Evolutionary conservation across 2,888 invertebrate species (phyloP), one percentile per base, ranked within the genome.

Genomic region (Tinea pellionella): DNA sequence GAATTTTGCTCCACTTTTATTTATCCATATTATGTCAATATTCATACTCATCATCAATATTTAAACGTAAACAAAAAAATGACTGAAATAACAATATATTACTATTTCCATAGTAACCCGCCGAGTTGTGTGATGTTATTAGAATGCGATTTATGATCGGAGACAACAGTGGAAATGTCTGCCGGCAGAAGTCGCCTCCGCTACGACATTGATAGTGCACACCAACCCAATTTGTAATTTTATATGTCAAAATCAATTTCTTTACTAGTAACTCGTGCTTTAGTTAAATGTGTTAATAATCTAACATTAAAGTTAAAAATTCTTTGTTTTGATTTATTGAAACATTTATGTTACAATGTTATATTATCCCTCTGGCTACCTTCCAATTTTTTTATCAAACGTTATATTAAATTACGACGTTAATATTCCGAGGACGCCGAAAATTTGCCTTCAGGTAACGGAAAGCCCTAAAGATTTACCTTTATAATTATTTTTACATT

Each of bases 341-440:
- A 7, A 57, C 57, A 19, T 57, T 57, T 32, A 18, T 24, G 55
- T 18, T 19, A 55, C 19, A 55, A 18, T 24, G 55, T 18, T 19
- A 55, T 55, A 55, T 24, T n/a, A 24, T 24, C 24, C 29, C 55
- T 29, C 55, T 55, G 55, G 55, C 55, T 19, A n/a, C 6, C 18
- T 13, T 55, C 55, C 55, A 55, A 55, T 19, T 24, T 55, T 55
- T 55, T 55, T 55, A 24, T 19, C 29, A 47, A 13, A 3, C 55
- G 29, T 55, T 19, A 18, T 55, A 55, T 55, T 55, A 55, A 55
- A 55, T 55, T 55, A 55, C 55, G 55, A 55, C 55, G 6, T 55
- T 55, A 55, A 55, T 55, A 55, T 55, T 6, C 6, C 55, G 19
- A 55, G 55, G n/a, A n/a, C 55, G 55, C 55, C 55, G 19, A 47